These are phyloP conservation scores for Acanthosoma haemorrhoidale DNA, from an alignment of 2,888 invertebrate species.

Conservation along the genomic window DNA sequence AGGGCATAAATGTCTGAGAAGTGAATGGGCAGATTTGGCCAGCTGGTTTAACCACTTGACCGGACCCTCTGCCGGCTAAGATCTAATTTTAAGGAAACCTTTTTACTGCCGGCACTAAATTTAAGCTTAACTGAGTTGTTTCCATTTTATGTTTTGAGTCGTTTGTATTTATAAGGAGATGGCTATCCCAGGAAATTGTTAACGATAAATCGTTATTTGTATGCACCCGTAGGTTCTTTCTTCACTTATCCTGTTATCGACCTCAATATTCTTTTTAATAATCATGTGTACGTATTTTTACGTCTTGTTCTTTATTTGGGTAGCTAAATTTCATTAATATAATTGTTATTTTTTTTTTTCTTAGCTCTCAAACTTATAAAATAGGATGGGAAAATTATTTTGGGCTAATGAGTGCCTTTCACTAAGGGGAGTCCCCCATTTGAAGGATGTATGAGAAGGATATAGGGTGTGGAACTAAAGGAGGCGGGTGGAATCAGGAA, in stretches of 20 bases:
- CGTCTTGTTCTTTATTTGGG: no score
- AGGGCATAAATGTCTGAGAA: neutral
- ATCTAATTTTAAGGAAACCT: neutral
- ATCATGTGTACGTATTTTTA: neutral
- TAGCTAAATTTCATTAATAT: neutral
- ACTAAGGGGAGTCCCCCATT: no score
- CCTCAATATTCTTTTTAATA: neutral
- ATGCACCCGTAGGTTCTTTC: neutral
- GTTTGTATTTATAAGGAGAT: conserved; percentile 21
- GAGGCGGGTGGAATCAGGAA: no score
- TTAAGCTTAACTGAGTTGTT: conserved; percentile 16
- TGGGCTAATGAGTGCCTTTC: no score
- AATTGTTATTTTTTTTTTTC: no score
- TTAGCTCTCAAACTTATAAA: no score
- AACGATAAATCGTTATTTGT: neutral
- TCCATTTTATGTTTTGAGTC: conserved; percentile 11
- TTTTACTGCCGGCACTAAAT: conserved; percentile 16
- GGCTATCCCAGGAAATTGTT: conserved; percentile 2
- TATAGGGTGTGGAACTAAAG: no score
- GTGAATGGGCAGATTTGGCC: neutral
- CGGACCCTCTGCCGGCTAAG: neutral
- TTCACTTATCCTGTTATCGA: neutral
- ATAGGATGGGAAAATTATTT: no score
- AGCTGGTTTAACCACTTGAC: neutral
- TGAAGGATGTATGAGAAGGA: no score